Base-by-base conservation (phyloP, 1,140 invertebrate genomes). In the Archegozetes longisetosus region DNA sequence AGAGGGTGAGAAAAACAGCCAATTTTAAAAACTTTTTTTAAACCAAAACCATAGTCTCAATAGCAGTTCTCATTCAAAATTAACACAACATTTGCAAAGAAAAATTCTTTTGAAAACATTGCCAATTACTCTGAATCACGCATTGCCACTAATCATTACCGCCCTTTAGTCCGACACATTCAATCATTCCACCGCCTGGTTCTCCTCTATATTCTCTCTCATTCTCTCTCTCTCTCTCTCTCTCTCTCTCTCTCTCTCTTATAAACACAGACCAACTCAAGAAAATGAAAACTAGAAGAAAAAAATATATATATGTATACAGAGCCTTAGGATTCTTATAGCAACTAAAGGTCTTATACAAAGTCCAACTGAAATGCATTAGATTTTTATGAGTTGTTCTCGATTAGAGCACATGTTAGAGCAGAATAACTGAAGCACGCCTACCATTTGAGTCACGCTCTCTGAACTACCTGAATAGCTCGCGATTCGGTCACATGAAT, bases 221-320 rank as follows among this genome's bases (percentile, higher is more conserved):
- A 9, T n/a, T 52, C 50, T 52, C 50, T 52, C 50, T 52, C 50
- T 52, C 50, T 52, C 50, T 52, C 50, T 52, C 50, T 52, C 50
- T 52, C 50, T 52, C 50, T 52, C 50, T 52, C 22, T 52, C 50
- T 6, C 50, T 25, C 22, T 6, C 22, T 52, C 22, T 6, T 14
- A 52, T 52, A 28, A 52, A 52, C 50, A 52, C 14, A 4, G 4
- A 6, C n/a, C 32, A 17, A 40, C 32, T 9, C 17, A 40, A 40
- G 17, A 40, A 6, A 9, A 9, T 6, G 17, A 17, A 40, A 40
- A 40, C 17, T 40, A 6, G 17, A 9, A 40, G 6, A 40, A 40
- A 40, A 40, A 9, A 6, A 9, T 17, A 40, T 40, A 17, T 40
- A 9, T 40, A 9, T 40, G 32, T 40, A 40, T 40, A 40, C 6